phyloP scores from a whole-genome alignment of 2,888 invertebrate species.

The Cabera pusaria region DNA sequence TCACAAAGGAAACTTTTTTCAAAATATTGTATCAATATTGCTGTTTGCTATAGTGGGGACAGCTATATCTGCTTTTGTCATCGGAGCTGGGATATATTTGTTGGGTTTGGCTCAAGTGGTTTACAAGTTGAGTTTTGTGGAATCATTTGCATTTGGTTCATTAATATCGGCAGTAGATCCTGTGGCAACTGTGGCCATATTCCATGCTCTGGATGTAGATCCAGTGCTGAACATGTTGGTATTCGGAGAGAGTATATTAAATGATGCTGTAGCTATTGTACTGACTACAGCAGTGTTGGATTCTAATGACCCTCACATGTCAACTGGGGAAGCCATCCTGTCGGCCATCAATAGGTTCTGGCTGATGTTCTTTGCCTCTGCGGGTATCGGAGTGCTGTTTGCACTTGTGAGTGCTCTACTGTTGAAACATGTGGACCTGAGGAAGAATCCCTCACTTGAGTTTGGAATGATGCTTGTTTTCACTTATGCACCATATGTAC shows the following conservation, averaged over 20 bases:
- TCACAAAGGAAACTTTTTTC: slow-evolving; percentile 98
- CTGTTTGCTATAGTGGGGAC: slow-evolving; percentile 99
- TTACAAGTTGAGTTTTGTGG: slow-evolving; percentile 95
- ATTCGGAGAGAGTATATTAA: slow-evolving; percentile 96
- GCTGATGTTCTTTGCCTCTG: slow-evolving; percentile 99
- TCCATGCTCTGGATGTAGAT: slow-evolving; percentile 98
- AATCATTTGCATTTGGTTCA: slow-evolving; percentile 99
- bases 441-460: slow-evolving; percentile 98
- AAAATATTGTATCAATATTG: slow-evolving; percentile 99
- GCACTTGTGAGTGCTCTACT: slow-evolving; percentile 96
- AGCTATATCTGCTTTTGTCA: slow-evolving; percentile 97
- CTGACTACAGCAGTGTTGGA: slow-evolving; percentile 94
- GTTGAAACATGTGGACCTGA: slow-evolving; percentile 96
- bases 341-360: slow-evolving; percentile 95
- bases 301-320: slow-evolving; percentile 82
- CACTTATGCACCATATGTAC: slow-evolving; percentile 98
- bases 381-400: slow-evolving; percentile 97
- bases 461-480: slow-evolving; percentile 99
- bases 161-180: slow-evolving; percentile 99
- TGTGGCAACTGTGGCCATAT: slow-evolving; percentile 99
- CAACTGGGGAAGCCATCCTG: slow-evolving; percentile 92
- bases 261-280: slow-evolving; percentile 99
- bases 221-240: slow-evolving; percentile 99
- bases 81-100: slow-evolving; percentile 97
- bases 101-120: slow-evolving; percentile 96